Percentiles rank a stretch among this genome's conserved stretches.
Evolutionary conservation across 2,888 invertebrate species (phyloP).

Genomic region (Leucophora obtusa): DNA sequence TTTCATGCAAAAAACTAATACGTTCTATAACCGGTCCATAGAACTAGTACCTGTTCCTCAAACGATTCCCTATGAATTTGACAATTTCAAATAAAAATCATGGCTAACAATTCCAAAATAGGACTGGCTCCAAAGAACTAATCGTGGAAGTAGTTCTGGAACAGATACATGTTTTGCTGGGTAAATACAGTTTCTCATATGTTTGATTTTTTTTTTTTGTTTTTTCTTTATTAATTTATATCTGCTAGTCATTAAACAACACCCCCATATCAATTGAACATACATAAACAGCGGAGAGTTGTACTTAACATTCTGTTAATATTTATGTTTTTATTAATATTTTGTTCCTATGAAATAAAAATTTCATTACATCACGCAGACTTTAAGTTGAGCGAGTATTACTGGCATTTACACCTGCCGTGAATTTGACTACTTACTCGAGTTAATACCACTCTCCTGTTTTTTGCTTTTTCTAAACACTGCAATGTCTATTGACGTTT

Average conservation of each 20-base stretch:
- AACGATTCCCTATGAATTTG: too few relatives aligned
- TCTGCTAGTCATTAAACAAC: background rate
- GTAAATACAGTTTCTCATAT: background rate
- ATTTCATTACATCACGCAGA: constrained; percentile 50
- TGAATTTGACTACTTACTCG: constrained; percentile 34
- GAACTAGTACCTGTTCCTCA: too few relatives aligned
- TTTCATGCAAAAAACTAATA: too few relatives aligned
- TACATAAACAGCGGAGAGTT: constrained; percentile 12
- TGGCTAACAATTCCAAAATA: too few relatives aligned
- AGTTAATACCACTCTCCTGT: background rate
- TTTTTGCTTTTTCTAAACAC: constrained; percentile 36
- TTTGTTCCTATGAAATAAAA: constrained; percentile 13
- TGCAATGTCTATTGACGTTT: constrained; percentile 64
- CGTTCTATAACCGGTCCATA: too few relatives aligned
- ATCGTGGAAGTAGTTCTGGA: too few relatives aligned
- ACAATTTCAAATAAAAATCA: too few relatives aligned
- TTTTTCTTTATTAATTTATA: background rate
- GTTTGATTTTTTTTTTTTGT: background rate
- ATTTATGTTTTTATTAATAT: constrained; percentile 41
- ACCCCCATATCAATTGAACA: background rate
- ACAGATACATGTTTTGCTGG: too few relatives aligned
- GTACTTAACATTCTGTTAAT: constrained; percentile 61
- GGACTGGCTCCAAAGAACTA: too few relatives aligned
- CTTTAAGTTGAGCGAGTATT: constrained; percentile 1
- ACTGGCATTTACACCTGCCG: constrained; percentile 58